phyloP scores from a whole-genome alignment of 2,888 invertebrate genomes.

The Aquatica leii region DNA sequence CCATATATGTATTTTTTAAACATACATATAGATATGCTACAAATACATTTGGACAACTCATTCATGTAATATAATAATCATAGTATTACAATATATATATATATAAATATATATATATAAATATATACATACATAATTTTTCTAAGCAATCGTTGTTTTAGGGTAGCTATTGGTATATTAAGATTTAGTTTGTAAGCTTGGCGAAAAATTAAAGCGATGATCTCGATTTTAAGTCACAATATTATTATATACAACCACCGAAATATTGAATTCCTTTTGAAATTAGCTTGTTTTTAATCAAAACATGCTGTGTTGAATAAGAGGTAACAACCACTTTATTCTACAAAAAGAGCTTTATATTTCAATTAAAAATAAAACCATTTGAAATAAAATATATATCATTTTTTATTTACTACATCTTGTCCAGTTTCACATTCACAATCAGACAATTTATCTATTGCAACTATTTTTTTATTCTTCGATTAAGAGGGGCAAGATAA shows the following conservation, averaged over 20 bases:
- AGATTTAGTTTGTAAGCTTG: constrained; percentile 62
- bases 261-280: constrained; percentile 33
- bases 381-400: constrained; percentile 31
- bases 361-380: constrained; percentile 37
- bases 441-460: no score
- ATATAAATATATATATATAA: constrained; percentile 56
- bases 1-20: constrained; percentile 41
- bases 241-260: constrained; percentile 32
- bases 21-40: constrained; percentile 41
- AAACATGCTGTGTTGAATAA: constrained; percentile 34
- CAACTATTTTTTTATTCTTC: no score
- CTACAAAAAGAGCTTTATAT: constrained; percentile 38
- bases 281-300: constrained; percentile 36
- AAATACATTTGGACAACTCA: constrained; percentile 57
- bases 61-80: constrained; percentile 59
- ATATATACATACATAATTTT: constrained; percentile 59
- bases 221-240: constrained; percentile 37
- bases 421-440: no score
- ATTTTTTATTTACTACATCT: no score
- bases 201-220: constrained; percentile 59
- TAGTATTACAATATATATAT: constrained; percentile 59
- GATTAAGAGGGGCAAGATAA: no score
- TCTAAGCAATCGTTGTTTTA: constrained; percentile 63
- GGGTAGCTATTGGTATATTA: constrained; percentile 61
- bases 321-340: constrained; percentile 33